These are phyloP conservation scores for Poeciliopsis gracilis DNA, from an alignment of 2,797 vertebrate species.

Conservation along the genomic window DNA sequence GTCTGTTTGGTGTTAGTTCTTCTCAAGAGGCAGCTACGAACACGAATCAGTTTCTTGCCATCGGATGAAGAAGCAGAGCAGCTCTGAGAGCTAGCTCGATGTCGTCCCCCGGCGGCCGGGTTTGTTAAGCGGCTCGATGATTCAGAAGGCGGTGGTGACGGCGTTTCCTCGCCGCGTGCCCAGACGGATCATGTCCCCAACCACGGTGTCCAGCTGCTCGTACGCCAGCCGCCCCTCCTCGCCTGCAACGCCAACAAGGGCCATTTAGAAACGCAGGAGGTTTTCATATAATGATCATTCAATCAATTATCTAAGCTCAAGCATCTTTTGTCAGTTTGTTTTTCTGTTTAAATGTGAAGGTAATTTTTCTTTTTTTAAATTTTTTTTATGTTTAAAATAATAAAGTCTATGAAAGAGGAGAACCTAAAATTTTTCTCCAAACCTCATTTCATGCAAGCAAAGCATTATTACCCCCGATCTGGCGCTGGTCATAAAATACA, in stretches of 20 bases:
- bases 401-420: neutral
- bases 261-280: neutral
- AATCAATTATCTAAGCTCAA: neutral
- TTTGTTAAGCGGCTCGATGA: conserved; percentile 20
- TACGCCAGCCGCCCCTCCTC: conserved; percentile 95
- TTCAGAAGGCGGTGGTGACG: conserved; percentile 92
- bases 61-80: conserved; percentile 36
- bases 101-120: neutral
- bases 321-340: neutral
- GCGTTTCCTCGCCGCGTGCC: conserved; percentile 84
- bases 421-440: neutral
- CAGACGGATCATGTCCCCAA: conserved; percentile 84
- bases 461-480: neutral
- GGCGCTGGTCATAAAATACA: neutral
- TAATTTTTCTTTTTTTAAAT: no score
- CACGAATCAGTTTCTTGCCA: conserved; percentile 27
- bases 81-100: conserved; percentile 38
- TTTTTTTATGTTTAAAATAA: neutral
- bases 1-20: conserved; percentile 42
- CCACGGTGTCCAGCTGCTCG: conserved; percentile 91
- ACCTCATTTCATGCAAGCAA: neutral
- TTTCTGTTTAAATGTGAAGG: neutral
- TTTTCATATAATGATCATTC: neutral
- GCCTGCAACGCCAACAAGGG: conserved; percentile 74
- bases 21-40: conserved; percentile 48